Evolutionary conservation across 2,797 vertebrate species (phyloP), one percentile per base, ranked within the genome.

Genomic region (Dipus sagitta): DNA sequence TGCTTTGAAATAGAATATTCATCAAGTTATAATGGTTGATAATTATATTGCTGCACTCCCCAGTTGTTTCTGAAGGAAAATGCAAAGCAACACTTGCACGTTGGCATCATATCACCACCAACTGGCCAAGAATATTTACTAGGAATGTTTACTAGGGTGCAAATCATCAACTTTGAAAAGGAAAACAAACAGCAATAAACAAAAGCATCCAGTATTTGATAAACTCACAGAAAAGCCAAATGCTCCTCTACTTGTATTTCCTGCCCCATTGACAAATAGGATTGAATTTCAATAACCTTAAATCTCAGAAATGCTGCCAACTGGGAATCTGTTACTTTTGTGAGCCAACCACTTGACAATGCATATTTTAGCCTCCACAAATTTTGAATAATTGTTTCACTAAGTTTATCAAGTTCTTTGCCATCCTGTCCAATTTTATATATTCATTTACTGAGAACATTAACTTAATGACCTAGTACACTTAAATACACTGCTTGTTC

Each of bases 1-100:
- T 91, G 14, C 60, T 72, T 85, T 86, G 32, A 94, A 94, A 90
- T 38, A 92, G 83, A 95, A 93, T 95, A 93, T 90, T 83, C 74
- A 85, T 91, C 47, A 92, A 90, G 28, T 89, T 93, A 93, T 87
- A 94, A 79, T 84, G 75, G 54, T 85, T 93, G 71, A 92, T 89
- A 79, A 88, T 96, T 92, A 87, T 81, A 91, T 87, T 91, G 84
- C 28, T 91, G 75, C 64, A 87, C 82, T 93, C 26, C 24, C 62
- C 84, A 84, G 17, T 87, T 80, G 24, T 93, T 96, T 81, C 20
- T n/a, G 74, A 91, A 93, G 89, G 65, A 91, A 94, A 93, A 91
- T 67, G 32, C 18, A 76, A 94, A 96, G 47, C 47, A 81, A 52
- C 13, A 85, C 47, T 64, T 84, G 81, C 47, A 86, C 77, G 3